These are phyloP conservation scores for Anadara kagoshimensis DNA, from an alignment of 1,140 invertebrate genomes.

Conservation along the genomic window DNA sequence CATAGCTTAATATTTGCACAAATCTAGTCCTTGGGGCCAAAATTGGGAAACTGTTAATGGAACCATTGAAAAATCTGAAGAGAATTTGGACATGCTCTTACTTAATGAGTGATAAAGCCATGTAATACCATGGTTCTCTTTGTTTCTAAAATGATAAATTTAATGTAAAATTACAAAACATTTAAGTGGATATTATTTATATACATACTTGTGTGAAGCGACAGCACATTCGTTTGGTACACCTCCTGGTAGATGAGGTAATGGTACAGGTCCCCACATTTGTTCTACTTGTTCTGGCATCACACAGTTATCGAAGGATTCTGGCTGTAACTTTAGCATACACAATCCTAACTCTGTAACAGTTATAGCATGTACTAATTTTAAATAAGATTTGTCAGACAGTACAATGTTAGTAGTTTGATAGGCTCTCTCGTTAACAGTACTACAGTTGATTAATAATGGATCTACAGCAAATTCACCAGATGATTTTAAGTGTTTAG, in stretches of 20 bases:
- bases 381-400: constrained; percentile 10
- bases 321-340: constrained; percentile 16
- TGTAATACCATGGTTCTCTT: no score
- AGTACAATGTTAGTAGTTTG: constrained; percentile 6
- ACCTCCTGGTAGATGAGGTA: constrained; percentile 58
- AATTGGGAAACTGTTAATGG: not conserved
- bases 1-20: no score
- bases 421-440: constrained; percentile 3
- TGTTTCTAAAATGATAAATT: no score
- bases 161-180: no score
- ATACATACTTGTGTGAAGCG: constrained; percentile 67
- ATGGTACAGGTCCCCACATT: constrained; percentile 69
- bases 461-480: constrained; percentile 7
- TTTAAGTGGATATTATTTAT: no score
- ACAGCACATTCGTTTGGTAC: constrained; percentile 65
- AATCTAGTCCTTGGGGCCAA: not conserved
- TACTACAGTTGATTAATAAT: constrained; percentile 1
- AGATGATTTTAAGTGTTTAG: not conserved
- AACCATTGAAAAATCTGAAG: not conserved
- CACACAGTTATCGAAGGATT: constrained; percentile 56
- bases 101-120: not conserved
- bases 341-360: constrained; percentile 4
- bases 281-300: constrained; percentile 68
- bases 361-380: not conserved
- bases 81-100: not conserved